Evolutionary conservation across 2,797 vertebrate species (phyloP), one percentile per base, ranked within the genome.

Genomic region (Alexandromys oeconomus): DNA sequence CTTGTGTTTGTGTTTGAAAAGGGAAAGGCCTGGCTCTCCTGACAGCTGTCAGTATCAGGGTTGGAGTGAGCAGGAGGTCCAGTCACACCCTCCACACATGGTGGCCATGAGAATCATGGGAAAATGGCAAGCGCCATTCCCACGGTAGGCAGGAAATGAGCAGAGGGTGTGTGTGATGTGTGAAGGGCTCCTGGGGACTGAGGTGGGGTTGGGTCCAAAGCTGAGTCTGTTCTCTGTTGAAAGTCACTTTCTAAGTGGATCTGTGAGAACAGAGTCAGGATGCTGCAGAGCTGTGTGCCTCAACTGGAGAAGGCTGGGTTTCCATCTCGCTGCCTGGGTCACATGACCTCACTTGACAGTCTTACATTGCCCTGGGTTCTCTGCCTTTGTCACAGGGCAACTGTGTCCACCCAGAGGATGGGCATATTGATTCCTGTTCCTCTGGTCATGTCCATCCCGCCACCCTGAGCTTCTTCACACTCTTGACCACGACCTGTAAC

Each of bases 21-120:
- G 94, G 77, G 88, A 63, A 93, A 97, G 1, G 54, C 79, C 91
- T 89, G 89, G 82, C 85, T 91, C 93, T 94, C 92, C 97, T 92
- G 80, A 87, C 12, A 90, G 96, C 93, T 92, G 89, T 92, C 90
- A 94, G 73, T 74, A 94, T 88, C 51, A 71, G 76, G 27, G 61
- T n/a, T 15, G 93, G 4, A 74, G 95, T 78, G 89, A 86, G 81
- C 79, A 92, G 94, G 95, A 96, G 97, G 48, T 57, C 48, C 2
- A 19, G 67, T 5, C 84, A 54, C n/a, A 87, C 67, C 5, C 46
- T 78, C 29, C n/a, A 57, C 48, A 87, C 43, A 54, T 0, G 48
- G 34, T 0, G 14, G n/a, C 48, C 67, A 40, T 27, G 48, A 57
- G 2, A 48, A 51, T 19, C 19, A 25, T 7, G 48, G 54, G 65